phyloP scores from a whole-genome alignment of 2,113 vertebrate genomes.

The Etia nguti region DNA sequence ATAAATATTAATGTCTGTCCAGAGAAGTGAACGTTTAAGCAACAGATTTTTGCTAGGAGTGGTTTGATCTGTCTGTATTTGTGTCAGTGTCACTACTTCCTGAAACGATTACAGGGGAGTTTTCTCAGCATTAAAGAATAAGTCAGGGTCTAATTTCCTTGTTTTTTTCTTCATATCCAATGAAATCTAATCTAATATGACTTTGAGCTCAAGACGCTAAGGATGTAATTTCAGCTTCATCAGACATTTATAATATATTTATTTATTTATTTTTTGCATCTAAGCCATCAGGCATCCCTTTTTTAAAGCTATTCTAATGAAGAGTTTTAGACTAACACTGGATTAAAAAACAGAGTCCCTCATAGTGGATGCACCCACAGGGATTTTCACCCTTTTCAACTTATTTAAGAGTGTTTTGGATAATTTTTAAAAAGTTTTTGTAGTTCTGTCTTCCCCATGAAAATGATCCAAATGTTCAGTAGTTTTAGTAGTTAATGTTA shows the following conservation, averaged over 20 bases:
- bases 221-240: background rate
- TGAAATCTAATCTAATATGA: background rate
- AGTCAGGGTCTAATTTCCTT: background rate
- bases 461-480: background rate
- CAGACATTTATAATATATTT: background rate
- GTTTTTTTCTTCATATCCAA: background rate
- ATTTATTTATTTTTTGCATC: background rate
- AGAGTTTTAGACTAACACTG: background rate
- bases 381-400: background rate
- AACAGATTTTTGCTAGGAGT: background rate
- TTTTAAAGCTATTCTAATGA: background rate
- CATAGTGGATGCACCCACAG: background rate
- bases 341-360: fast-evolving
- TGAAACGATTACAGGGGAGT: background rate
- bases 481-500: background rate
- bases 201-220: background rate
- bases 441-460: background rate
- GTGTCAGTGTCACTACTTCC: background rate
- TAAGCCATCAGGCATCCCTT: background rate
- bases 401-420: background rate
- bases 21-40: background rate
- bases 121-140: background rate
- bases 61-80: background rate
- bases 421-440: background rate
- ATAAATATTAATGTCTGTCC: slow-evolving; percentile 13